A percentile compares a stretch with the other conserved stretches of the same genome.
phyloP scores from a whole-genome alignment of 92 coral and sea anemone species.

The Epizoanthus rinbou region DNA sequence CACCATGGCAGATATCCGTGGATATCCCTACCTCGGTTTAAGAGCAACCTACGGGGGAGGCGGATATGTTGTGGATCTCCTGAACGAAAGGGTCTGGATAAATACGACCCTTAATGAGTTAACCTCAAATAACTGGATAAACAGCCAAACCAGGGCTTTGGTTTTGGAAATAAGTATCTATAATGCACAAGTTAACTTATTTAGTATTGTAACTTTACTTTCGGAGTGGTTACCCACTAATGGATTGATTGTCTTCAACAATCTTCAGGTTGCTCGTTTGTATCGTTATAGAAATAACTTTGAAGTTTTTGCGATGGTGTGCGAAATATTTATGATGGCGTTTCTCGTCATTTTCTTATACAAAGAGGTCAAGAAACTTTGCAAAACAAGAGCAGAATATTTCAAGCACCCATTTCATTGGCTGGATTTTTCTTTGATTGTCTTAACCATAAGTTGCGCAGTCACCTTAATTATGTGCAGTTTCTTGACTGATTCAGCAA shows the following conservation, averaged over 20 bases:
- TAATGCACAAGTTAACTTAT: constrained; percentile 81
- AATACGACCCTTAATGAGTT: constrained; percentile 39
- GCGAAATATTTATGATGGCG: constrained; percentile 63
- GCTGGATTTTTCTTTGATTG: constrained; percentile 68
- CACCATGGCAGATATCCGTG: constrained; percentile 57
- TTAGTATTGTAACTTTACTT: constrained; percentile 71
- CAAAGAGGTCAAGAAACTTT: constrained; percentile 65
- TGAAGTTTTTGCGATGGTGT: constrained; percentile 62
- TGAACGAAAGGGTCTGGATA: constrained; percentile 33
- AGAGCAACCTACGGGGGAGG: constrained; percentile 80
- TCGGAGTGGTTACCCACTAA: constrained; percentile 83
- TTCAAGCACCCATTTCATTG: constrained; percentile 80
- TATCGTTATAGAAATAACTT: constrained; percentile 55
- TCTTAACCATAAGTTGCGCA: constrained; percentile 55
- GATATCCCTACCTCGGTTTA: constrained; percentile 69
- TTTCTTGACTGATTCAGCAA: constrained; percentile 43
- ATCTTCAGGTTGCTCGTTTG: constrained; percentile 72
- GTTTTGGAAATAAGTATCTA: constrained; percentile 78
- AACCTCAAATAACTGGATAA: constrained; percentile 67
- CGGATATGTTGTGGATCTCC: constrained; percentile 65
- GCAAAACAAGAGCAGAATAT: constrained; percentile 51
- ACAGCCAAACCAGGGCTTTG: constrained; percentile 74
- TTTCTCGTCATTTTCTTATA: constrained; percentile 66
- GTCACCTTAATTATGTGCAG: constrained; percentile 67
- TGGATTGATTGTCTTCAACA: constrained; percentile 60